Percentiles rank a stretch among this genome's conserved stretches.
These are phyloP conservation scores for Ceramica pisi DNA, from an alignment of 2,888 invertebrate species.

Conservation along the genomic window DNA sequence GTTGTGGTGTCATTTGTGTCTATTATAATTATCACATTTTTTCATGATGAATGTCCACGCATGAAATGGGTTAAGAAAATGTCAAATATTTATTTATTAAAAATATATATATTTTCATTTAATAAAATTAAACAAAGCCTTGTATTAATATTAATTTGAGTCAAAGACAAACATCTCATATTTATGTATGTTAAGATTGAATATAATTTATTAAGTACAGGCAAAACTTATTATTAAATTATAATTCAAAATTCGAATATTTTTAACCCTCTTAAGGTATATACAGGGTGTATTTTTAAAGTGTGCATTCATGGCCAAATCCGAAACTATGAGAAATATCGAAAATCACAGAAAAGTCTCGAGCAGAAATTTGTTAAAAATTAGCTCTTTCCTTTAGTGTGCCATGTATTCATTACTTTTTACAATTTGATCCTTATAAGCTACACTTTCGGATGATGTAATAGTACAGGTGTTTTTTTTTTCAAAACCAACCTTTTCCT, in stretches of 20 bases:
- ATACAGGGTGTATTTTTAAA: neutral
- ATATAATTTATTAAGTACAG: neutral
- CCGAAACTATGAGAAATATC: too few relatives aligned
- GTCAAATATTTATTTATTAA: slow-evolving; percentile 3
- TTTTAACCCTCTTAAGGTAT: neutral
- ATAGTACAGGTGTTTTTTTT: too few relatives aligned
- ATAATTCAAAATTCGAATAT: neutral
- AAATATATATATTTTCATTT: neutral
- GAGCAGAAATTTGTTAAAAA: too few relatives aligned
- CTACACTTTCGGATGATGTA: too few relatives aligned
- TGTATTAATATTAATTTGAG: slow-evolving; percentile 18
- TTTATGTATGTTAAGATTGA: neutral
- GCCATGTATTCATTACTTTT: too few relatives aligned
- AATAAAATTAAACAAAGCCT: slow-evolving; percentile 27
- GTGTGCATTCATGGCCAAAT: too few relatives aligned
- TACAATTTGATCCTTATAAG: too few relatives aligned
- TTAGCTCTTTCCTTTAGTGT: too few relatives aligned
- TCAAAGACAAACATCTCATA: slow-evolving; percentile 10
- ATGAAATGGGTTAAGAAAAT: slow-evolving; percentile 8
- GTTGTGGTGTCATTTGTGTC: neutral
- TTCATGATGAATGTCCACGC: slow-evolving; percentile 7
- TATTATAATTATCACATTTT: neutral
- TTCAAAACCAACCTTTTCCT: too few relatives aligned
- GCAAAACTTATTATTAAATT: neutral
- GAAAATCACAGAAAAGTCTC: too few relatives aligned